A percentile compares a stretch with the other conserved stretches of the same genome.
Conservation (phyloP, 1,140 invertebrate genomes). For the Phocides pigmalion region DNA sequence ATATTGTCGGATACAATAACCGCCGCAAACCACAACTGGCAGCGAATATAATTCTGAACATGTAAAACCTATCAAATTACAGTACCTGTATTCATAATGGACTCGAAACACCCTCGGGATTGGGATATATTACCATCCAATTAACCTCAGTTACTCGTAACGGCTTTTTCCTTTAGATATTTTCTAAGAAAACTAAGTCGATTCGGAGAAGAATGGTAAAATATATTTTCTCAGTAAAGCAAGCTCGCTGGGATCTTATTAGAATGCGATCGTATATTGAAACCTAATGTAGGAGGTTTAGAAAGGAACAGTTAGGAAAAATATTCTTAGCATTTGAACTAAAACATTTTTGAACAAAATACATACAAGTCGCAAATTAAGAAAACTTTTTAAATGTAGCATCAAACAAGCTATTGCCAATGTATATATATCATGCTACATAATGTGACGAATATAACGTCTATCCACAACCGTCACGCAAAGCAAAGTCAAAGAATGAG, state of each 20-base stretch:
- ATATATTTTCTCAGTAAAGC: constrained; percentile 29
- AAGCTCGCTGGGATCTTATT: constrained; percentile 48
- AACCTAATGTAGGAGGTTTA: constrained; percentile 50
- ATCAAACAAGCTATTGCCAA: no score
- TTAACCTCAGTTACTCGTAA: constrained; percentile 24
- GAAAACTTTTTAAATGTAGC: no score
- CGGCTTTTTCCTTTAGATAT: constrained; percentile 17
- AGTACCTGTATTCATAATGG: constrained; percentile 19
- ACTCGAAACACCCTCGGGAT: constrained; percentile 23
- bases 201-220: constrained; percentile 18
- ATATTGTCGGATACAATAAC: constrained; percentile 29
- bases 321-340: constrained; percentile 38
- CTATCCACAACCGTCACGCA: no score
- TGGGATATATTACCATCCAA: constrained; percentile 27
- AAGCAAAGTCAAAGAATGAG: no score
- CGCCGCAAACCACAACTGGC: constrained; percentile 31
- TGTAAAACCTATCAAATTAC: constrained; percentile 31
- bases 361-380: no score
- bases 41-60: constrained; percentile 22
- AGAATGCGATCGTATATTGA: constrained; percentile 54
- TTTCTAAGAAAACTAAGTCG: constrained; percentile 18
- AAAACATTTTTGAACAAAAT: not conserved
- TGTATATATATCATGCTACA: no score
- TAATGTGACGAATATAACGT: no score
- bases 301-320: constrained; percentile 49